Base-by-base conservation (phyloP, 2,113 vertebrate genomes). In the Ammospiza nelsoni region DNA sequence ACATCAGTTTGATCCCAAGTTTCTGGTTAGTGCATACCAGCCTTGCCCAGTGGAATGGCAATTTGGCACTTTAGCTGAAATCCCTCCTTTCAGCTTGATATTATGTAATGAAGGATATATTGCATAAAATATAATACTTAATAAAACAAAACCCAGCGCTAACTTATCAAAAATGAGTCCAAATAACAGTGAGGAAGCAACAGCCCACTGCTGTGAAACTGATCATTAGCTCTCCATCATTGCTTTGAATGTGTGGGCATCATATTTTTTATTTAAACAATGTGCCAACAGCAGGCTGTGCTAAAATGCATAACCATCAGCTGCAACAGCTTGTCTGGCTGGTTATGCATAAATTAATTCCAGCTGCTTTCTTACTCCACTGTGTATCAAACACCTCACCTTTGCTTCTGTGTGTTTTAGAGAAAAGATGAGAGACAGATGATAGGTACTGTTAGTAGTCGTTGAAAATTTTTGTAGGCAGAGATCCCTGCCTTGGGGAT, bases 261-360 rank as follows among this genome's bases (percentile, higher is more conserved):
- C 22, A 1, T 88, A 68, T 87, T 91, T 96, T 90, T 89, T 75
- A 65, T 90, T 72, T 94, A 66, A 95, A 84, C 44, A 61, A 39
- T 37, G 44, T 87, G 74, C 92, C 76, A 89, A 39, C 37, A 79
- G 44, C 75, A 95, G 89, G 44, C 75, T 94, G 51, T 77, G 65
- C 88, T 85, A 75, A 93, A 89, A 87, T 59, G 63, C n/a, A 41
- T 57, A 92, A 58, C 57, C 79, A 88, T 61, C 88, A 67, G 1
- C 35, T 93, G 63, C 66, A 96, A 63, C 87, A 95, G 88, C 54
- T 90, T 88, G 84, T 16, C 43, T 94, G 78, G 31, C 28, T 90
- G 83, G 21, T 76, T 96, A 14, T 82, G 46, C 66, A 85, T 80
- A 90, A 94, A 93, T 80, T 46, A 25, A 83, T 82, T 94, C 78